Conservation (phyloP, 2,888 invertebrate genomes). For the Atrina japonica region DNA sequence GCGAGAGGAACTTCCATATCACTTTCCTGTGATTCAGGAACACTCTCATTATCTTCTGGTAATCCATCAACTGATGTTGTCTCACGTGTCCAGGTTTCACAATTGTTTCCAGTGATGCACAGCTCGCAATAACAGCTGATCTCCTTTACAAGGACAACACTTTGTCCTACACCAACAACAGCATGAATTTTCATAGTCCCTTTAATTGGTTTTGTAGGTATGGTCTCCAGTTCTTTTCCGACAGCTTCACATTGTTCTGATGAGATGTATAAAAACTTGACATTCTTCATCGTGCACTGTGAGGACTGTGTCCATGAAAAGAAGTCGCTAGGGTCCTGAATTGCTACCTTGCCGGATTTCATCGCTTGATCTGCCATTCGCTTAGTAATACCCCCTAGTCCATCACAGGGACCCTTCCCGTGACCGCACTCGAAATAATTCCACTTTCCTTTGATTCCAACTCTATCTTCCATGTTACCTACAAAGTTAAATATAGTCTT, state of each 20-base stretch:
- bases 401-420: slow-evolving; percentile 45
- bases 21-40: neutral
- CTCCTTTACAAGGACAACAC: neutral
- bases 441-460: slow-evolving; percentile 29
- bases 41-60: neutral
- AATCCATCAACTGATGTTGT: slow-evolving; percentile 2
- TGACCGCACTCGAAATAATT: slow-evolving; percentile 36
- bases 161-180: neutral
- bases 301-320: neutral
- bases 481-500: slow-evolving; percentile 40
- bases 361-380: slow-evolving; percentile 28
- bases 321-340: slow-evolving; percentile 34
- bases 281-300: slow-evolving; percentile 5
- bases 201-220: slow-evolving; percentile 19
- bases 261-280: slow-evolving; percentile 9
- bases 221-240: neutral
- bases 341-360: slow-evolving; percentile 14
- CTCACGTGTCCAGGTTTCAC: slow-evolving; percentile 4
- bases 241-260: slow-evolving; percentile 13
- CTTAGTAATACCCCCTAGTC: slow-evolving; percentile 30
- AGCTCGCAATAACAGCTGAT: slow-evolving; percentile 7
- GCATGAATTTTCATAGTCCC: slow-evolving; percentile 28
- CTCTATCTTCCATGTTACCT: slow-evolving; percentile 2
- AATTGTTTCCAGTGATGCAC: slow-evolving; percentile 11
- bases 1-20: neutral